Evolutionary conservation across 1,140 invertebrate genomes (phyloP).

Genomic region (Ladona fulva): DNA sequence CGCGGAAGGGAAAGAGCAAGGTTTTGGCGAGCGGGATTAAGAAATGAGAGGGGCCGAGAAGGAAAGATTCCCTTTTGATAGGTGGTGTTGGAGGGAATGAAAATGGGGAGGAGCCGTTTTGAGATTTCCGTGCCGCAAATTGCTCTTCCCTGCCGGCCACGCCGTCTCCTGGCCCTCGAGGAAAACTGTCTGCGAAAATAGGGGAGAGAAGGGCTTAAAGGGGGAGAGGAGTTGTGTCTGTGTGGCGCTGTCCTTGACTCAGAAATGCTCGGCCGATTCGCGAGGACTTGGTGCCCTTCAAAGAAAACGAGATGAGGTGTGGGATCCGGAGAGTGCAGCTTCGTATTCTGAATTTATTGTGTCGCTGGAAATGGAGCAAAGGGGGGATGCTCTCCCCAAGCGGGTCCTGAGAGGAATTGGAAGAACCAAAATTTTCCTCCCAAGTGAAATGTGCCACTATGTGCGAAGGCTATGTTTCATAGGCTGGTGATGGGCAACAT

Average conservation of each 20-base stretch:
- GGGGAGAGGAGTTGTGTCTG: not conserved
- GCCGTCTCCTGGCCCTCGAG: not conserved
- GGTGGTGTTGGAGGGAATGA: not conserved
- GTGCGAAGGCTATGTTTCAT: too few species aligned
- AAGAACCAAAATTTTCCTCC: too few species aligned
- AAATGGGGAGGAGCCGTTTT: not conserved
- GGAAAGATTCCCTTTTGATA: too few species aligned
- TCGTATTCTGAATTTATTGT: too few species aligned
- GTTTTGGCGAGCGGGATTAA: not conserved
- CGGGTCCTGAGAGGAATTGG: too few species aligned
- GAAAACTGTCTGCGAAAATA: not conserved
- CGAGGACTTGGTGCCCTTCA: not conserved
- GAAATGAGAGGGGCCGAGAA: not conserved
- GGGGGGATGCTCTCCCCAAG: too few species aligned
- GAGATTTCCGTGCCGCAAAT: not conserved
- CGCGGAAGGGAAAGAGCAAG: not conserved
- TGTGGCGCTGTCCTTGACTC: not conserved
- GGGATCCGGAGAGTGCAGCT: not conserved
- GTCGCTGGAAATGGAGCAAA: too few species aligned
- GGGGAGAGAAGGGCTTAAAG: not conserved
- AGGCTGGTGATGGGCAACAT: too few species aligned
- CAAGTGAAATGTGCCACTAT: too few species aligned
- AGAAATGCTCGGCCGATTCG: slow-evolving; percentile 2
- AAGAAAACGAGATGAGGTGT: not conserved
- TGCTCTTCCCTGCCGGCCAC: not conserved